A percentile compares a stretch with the other conserved stretches of the same genome.
phyloP scores from a whole-genome alignment of 2,113 vertebrate genomes.

The Prochilodus magdalenae region DNA sequence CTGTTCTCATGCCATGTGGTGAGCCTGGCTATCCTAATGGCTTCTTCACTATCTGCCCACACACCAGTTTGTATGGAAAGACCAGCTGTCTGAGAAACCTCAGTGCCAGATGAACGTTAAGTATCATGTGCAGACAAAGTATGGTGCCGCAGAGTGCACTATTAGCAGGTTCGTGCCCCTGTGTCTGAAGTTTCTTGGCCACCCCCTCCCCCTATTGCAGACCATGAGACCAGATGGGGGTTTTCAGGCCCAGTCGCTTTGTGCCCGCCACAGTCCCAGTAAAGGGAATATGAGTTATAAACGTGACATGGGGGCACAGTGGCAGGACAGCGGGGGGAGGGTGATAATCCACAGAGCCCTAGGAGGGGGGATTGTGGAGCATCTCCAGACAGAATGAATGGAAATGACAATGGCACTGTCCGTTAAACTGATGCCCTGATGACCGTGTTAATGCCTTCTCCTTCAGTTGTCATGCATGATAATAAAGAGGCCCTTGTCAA shows the following conservation, averaged over 20 bases:
- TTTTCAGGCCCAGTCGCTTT: constrained; percentile 30
- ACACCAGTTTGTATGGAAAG: constrained; percentile 6
- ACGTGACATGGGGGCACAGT: constrained; percentile 3
- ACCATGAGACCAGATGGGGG: constrained; percentile 41
- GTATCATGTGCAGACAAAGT: constrained; percentile 36
- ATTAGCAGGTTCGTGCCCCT: constrained; percentile 16
- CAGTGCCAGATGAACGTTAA: constrained; percentile 27
- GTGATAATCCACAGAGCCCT: constrained; percentile 6
- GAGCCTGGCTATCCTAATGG: not conserved
- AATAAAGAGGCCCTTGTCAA: constrained; percentile 13
- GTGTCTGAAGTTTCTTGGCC: not conserved
- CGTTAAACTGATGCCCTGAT: constrained; percentile 4
- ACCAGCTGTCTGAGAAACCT: constrained; percentile 24
- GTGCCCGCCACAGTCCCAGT: constrained; percentile 16
- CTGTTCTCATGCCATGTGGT: constrained; percentile 6
- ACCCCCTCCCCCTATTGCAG: not conserved
- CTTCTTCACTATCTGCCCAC: not conserved
- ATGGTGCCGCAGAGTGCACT: not conserved
- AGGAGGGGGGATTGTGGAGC: not conserved
- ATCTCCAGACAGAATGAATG: not conserved
- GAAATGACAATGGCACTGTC: constrained; percentile 6
- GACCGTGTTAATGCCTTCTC: constrained; percentile 4
- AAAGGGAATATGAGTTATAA: constrained; percentile 31
- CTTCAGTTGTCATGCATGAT: not conserved
- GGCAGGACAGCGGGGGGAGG: constrained; percentile 7